Evolutionary conservation across 1,140 invertebrate genomes (phyloP).

Genomic region (Branchinecta lynchi): DNA sequence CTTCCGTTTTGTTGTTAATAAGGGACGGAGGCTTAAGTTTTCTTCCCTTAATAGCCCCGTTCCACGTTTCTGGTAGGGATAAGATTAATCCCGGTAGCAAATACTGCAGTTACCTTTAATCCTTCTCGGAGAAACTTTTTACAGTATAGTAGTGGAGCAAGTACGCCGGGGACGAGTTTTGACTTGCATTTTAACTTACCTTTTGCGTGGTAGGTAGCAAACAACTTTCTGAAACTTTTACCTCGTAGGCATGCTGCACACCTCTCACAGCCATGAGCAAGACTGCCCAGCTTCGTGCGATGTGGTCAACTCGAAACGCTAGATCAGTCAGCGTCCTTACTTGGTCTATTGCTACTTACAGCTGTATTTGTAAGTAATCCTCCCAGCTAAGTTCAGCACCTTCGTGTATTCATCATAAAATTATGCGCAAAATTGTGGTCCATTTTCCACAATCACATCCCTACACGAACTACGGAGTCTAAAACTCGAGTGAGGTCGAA

Average conservation of each 20-base stretch:
- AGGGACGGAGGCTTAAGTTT: too few relatives aligned
- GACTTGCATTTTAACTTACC: background rate
- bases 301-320: conserved; percentile 23
- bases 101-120: background rate
- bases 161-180: background rate
- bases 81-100: background rate
- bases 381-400: too few relatives aligned
- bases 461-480: too few relatives aligned
- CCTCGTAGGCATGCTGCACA: conserved; percentile 23
- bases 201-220: background rate
- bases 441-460: too few relatives aligned
- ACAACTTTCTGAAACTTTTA: background rate
- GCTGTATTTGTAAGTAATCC: conserved; percentile 23
- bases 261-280: conserved; percentile 25
- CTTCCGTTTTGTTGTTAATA: too few relatives aligned
- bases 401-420: too few relatives aligned
- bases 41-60: too few relatives aligned
- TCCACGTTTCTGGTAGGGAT: background rate
- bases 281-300: conserved; percentile 23
- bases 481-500: too few relatives aligned
- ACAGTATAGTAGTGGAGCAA: background rate
- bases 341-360: conserved; percentile 25
- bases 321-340: conserved; percentile 23
- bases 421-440: too few relatives aligned
- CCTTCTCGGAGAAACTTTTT: background rate